Conservation (phyloP, 2,797 vertebrate species). For the Sebastes iracundus region DNA sequence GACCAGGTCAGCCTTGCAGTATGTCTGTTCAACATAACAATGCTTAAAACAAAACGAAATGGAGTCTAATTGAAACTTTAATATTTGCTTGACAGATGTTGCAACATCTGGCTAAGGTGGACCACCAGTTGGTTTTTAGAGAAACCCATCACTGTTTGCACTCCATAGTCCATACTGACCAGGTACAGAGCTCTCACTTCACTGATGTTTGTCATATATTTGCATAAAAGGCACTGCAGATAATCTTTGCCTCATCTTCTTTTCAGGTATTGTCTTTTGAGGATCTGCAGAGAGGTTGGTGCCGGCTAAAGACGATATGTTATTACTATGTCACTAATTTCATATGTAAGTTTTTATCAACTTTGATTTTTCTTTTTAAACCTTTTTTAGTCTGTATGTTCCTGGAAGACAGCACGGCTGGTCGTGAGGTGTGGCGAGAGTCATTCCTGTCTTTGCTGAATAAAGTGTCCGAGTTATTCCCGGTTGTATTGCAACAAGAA, state of each 20-base stretch:
- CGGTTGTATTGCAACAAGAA: conserved; percentile 73
- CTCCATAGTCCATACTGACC: conserved; percentile 55
- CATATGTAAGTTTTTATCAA: neutral
- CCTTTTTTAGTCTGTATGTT: conserved; percentile 85
- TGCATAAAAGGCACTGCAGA: neutral
- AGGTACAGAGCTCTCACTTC: conserved; percentile 62
- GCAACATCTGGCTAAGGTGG: conserved; percentile 72
- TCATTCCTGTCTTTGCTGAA: conserved; percentile 73
- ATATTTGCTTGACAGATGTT: conserved; percentile 76
- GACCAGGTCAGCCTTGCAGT: conserved; percentile 82
- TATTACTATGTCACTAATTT: neutral
- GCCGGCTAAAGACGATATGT: neutral
- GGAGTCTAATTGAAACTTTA: neutral
- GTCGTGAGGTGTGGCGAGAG: conserved; percentile 79
- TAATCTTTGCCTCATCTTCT: conserved; percentile 9
- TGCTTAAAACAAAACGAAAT: neutral
- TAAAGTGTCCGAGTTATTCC: conserved; percentile 78
- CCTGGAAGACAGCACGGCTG: conserved; percentile 85
- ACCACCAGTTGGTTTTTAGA: conserved; percentile 72
- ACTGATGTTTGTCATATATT: neutral
- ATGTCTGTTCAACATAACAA: neutral
- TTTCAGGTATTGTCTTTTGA: conserved; percentile 74
- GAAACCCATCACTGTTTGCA: conserved; percentile 71
- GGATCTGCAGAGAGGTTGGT: conserved; percentile 86
- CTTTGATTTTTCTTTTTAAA: neutral